phyloP scores from a whole-genome alignment of 2,888 invertebrate species.

The Monopis laevigella region DNA sequence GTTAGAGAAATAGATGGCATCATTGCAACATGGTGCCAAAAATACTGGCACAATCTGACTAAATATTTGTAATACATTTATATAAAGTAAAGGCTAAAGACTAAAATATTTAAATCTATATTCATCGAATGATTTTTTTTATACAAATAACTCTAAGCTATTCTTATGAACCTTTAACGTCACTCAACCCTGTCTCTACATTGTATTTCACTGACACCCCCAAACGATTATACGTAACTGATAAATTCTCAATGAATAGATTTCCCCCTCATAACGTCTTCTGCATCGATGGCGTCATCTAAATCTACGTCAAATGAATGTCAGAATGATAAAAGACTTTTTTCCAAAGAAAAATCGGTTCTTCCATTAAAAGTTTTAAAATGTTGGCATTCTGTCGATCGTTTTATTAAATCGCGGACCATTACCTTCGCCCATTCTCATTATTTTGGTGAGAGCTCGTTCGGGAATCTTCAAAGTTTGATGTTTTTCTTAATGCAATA shows the following conservation, averaged over 20 bases:
- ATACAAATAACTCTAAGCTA: neutral
- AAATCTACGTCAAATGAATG: slow-evolving; percentile 16
- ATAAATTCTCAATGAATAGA: slow-evolving; percentile 1
- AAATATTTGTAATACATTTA: too few relatives aligned
- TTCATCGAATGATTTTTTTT: neutral
- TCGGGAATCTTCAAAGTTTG: slow-evolving; percentile 27
- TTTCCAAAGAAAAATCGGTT: slow-evolving; percentile 19
- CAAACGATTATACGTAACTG: too few relatives aligned
- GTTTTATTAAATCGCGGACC: slow-evolving; percentile 34
- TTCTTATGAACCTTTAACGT: neutral
- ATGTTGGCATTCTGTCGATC: slow-evolving; percentile 24
- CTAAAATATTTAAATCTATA: too few relatives aligned
- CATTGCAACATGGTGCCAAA: too few relatives aligned
- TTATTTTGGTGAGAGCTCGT: slow-evolving; percentile 19
- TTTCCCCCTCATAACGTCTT: neutral
- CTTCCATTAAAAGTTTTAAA: slow-evolving; percentile 31
- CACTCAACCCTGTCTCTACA: neutral
- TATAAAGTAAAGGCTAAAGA: too few relatives aligned
- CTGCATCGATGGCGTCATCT: slow-evolving; percentile 12
- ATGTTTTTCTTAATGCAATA: slow-evolving; percentile 29
- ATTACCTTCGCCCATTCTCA: slow-evolving; percentile 24
- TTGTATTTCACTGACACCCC: too few relatives aligned
- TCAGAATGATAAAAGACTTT: slow-evolving; percentile 13
- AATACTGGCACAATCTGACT: too few relatives aligned
- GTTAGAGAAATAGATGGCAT: too few relatives aligned